Percentiles rank a stretch among this genome's conserved stretches.
These are phyloP conservation scores for Mus minutoides DNA, from an alignment of 2,797 vertebrate species.

Conservation along the genomic window DNA sequence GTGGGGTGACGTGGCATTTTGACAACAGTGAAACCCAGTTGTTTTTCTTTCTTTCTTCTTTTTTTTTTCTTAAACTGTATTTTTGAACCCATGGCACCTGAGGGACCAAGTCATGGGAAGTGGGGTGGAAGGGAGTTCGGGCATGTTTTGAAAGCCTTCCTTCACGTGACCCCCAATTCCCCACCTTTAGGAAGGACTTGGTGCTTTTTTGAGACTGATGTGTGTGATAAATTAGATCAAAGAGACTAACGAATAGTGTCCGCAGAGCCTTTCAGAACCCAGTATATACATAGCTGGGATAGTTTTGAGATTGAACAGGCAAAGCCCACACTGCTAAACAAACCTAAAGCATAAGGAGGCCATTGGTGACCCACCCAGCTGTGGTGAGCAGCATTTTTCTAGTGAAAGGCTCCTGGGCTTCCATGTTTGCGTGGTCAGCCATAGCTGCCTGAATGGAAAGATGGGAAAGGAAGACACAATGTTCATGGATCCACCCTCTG, in stretches of 20 bases:
- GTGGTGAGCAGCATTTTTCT: not conserved
- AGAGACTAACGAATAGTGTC: constrained; percentile 85
- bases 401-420: not conserved
- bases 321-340: constrained; percentile 76
- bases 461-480: fast-evolving
- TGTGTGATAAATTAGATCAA: constrained; percentile 87
- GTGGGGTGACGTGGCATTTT: constrained; percentile 84
- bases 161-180: constrained; percentile 78
- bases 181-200: constrained; percentile 79
- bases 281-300: constrained; percentile 78
- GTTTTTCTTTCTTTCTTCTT: not conserved
- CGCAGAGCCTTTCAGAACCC: constrained; percentile 84
- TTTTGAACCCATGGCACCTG: constrained; percentile 68
- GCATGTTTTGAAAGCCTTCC: constrained; percentile 79
- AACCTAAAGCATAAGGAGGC: constrained; percentile 73
- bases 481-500: fast-evolving
- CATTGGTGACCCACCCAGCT: not conserved
- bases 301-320: constrained; percentile 80
- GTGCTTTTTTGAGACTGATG: constrained; percentile 82
- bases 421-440: not conserved
- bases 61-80: constrained; percentile 78
- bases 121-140: constrained; percentile 21
- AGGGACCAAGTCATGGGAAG: constrained; percentile 78
- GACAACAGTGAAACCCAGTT: constrained; percentile 82
- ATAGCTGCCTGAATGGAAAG: not conserved